Conservation (phyloP, 1,140 invertebrate species). For the Megalonaias nervosa region DNA sequence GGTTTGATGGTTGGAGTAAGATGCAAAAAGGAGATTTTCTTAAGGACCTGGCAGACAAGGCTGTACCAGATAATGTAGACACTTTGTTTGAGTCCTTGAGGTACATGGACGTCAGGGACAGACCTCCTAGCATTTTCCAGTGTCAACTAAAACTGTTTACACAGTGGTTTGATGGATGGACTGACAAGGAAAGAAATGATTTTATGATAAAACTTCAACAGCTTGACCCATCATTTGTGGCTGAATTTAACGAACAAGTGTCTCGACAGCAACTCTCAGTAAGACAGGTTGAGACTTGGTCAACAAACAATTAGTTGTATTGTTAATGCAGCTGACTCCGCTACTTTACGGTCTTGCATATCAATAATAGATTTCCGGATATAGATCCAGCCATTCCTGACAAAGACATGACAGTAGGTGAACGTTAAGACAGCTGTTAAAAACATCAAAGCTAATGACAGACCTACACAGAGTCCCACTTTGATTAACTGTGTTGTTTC, state of each 20-base stretch:
- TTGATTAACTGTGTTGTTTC: no score
- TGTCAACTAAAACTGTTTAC: constrained; percentile 90
- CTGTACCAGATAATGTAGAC: constrained; percentile 76
- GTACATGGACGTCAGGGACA: constrained; percentile 76
- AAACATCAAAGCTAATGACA: no score
- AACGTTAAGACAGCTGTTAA: no score
- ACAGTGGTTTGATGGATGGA: constrained; percentile 90
- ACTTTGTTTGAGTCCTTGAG: constrained; percentile 82
- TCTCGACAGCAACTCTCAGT: background rate
- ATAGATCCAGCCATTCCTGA: no score
- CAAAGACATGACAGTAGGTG: no score
- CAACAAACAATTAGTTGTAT: no score
- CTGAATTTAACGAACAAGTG: constrained; percentile 48
- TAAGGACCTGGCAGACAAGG: constrained; percentile 81
- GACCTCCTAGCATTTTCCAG: constrained; percentile 89
- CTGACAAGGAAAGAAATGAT: constrained; percentile 78
- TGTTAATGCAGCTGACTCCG: no score
- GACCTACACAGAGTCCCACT: no score
- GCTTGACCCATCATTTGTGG: constrained; percentile 55
- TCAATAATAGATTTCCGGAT: no score
- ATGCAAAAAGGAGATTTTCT: constrained; percentile 89
- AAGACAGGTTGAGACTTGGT: no score
- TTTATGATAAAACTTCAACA: constrained; percentile 56
- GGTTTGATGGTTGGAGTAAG: constrained; percentile 92
- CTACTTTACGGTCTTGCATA: no score